Conservation (phyloP, 1,140 invertebrate genomes). For the Hyphantria cunea region DNA sequence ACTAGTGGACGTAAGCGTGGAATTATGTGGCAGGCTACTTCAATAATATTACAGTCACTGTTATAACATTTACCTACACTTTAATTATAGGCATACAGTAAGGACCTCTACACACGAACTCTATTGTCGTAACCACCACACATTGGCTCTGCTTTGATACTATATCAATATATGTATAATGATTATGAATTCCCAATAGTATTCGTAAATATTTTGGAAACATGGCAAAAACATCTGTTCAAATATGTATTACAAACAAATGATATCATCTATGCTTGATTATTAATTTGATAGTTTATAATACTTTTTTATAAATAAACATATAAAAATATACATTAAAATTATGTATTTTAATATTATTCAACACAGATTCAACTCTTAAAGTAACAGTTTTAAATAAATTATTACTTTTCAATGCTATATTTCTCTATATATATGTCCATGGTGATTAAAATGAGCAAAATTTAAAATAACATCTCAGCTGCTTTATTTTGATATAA, state of each 20-base stretch:
- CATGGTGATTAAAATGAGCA: constrained; percentile 42
- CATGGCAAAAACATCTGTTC: constrained; percentile 31
- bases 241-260: constrained; percentile 31
- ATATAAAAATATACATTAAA: constrained; percentile 78
- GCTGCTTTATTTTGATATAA: constrained; percentile 36
- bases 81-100: constrained; percentile 17
- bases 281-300: constrained; percentile 54
- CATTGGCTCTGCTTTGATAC: not conserved
- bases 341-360: constrained; percentile 70
- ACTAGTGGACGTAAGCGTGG: constrained; percentile 66
- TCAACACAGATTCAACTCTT: constrained; percentile 66
- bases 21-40: constrained; percentile 38
- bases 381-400: constrained; percentile 69
- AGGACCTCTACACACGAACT: constrained; percentile 28
- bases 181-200: too few species aligned
- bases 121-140: constrained; percentile 3
- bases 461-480: constrained; percentile 28
- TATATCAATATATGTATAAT: too few species aligned
- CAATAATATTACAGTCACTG: constrained; percentile 47
- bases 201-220: constrained; percentile 24
- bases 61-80: constrained; percentile 42
- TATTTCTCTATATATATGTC: constrained; percentile 45
- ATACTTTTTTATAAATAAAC: constrained; percentile 72
- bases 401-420: constrained; percentile 50
- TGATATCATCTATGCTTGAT: constrained; percentile 42